Evolutionary conservation across 2,888 invertebrate species (phyloP).

Genomic region (Acanthacorydalis orientalis): DNA sequence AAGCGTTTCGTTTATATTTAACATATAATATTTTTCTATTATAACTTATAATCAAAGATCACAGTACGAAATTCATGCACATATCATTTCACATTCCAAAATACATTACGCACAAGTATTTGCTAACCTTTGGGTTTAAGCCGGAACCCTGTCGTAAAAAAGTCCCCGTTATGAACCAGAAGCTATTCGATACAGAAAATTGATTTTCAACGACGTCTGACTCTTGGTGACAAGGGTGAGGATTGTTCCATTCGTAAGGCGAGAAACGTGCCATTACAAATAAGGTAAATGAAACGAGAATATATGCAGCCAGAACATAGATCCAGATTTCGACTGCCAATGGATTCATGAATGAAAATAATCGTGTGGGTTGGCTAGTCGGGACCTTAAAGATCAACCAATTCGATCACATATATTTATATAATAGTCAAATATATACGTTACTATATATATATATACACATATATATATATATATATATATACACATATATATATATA

Average conservation of each 20-base stretch:
- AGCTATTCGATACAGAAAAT: conserved; percentile 86
- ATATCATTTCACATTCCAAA: no score
- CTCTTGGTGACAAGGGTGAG: conserved; percentile 62
- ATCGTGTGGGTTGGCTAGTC: conserved; percentile 70
- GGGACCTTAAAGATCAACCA: conserved; percentile 43
- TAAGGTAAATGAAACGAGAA: conserved; percentile 82
- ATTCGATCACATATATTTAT: no score
- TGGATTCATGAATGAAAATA: conserved; percentile 94
- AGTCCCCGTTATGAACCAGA: conserved; percentile 84
- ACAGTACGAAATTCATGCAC: no score
- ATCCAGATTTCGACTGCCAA: conserved; percentile 94
- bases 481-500: no score
- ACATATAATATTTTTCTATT: no score
- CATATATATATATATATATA: no score
- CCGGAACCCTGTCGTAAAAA: conserved; percentile 75
- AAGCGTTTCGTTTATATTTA: no score
- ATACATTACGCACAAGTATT: conserved; percentile 1
- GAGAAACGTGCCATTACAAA: conserved; percentile 95
- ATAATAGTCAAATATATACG: no score
- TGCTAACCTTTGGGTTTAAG: conserved; percentile 61
- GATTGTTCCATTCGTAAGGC: conserved; percentile 88
- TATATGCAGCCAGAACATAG: conserved; percentile 83
- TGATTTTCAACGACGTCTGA: conserved; percentile 84
- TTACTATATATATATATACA: no score
- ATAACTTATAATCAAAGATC: no score